Base-by-base conservation (phyloP, 2,888 invertebrate genomes). In the Campopleginae sp. region DNA sequence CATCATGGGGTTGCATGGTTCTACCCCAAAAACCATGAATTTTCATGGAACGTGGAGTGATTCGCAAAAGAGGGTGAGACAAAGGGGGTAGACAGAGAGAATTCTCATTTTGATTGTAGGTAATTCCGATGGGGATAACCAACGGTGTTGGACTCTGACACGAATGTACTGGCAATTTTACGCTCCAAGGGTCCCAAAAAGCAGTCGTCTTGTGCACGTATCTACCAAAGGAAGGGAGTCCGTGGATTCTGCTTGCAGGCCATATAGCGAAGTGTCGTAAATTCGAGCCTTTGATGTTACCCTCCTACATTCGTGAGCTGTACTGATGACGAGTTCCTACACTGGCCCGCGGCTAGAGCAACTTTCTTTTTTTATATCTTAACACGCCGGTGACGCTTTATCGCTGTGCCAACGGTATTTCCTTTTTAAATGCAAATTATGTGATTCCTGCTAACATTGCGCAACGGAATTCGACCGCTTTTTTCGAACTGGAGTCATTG, bases 101-200 rank as follows among this genome's bases (percentile, higher is more conserved):
- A 76, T 58, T 54, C 63, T 61, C 61, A 23, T 72, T 76, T 72
- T 33, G 80, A 58, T 75, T 75, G 71, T 71, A 23, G 54, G 63
- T 46, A 74, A 78, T 58, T 74, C 80, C 83, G 51, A 65, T 31
- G 72, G 74, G 86, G 17, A 68, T 80, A 78, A 70, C 77, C 72
- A 61, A 70, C 66, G 44, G 48, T 66, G 79, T 88, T 90, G 87
- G 86, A 88, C 88, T 90, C 89, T 91, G 91, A 91, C 89, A 85
- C 90, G 87, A 90, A 90, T 88, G 89, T 89, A 87, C 90, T 87
- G 84, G 90, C 90, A 92, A 92, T 92, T 92, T 92, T 91, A 92
- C 91, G 91, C 91, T 91, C 86, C 87, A 88, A 86, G 88, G 87
- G 86, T 88, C 88, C 87, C 87, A 86, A 90, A 90, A 92, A 91